Evolutionary conservation across 1,140 invertebrate species (phyloP).

Genomic region (Macrocentrus cingulum): DNA sequence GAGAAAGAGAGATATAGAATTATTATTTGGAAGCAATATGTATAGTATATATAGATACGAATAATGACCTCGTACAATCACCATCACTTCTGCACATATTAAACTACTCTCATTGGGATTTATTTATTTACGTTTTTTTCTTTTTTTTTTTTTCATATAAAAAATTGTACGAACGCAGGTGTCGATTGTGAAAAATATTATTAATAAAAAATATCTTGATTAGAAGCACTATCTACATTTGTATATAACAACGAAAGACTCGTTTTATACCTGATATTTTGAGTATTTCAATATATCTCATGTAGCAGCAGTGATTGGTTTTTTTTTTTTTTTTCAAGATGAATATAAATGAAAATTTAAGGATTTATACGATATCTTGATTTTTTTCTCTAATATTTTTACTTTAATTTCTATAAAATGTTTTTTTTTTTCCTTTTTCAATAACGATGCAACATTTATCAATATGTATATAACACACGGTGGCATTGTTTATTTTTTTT

Average conservation of each 20-base stretch:
- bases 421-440: conserved; percentile 6
- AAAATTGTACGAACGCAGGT: conserved; percentile 29
- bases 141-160: conserved; percentile 18
- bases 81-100: background rate
- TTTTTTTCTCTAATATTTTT: conserved; percentile 18
- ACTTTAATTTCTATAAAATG: conserved; percentile 25
- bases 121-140: conserved; percentile 8
- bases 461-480: conserved; percentile 26
- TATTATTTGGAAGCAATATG: conserved; percentile 9
- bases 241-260: conserved; percentile 26
- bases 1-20: conserved; percentile 25
- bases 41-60: conserved; percentile 14
- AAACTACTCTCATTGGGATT: conserved; percentile 5
- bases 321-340: too few species aligned
- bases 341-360: conserved; percentile 16
- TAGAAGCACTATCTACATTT: conserved; percentile 27
- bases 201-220: conserved; percentile 28
- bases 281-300: conserved; percentile 9
- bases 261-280: conserved; percentile 1
- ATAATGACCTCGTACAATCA: background rate
- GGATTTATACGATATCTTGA: conserved; percentile 12
- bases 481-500: conserved; percentile 17
- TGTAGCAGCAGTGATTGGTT: conserved; percentile 24
- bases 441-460: conserved; percentile 30
- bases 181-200: conserved; percentile 29